A percentile compares a stretch with the other conserved stretches of the same genome.
Evolutionary conservation across 2,888 invertebrate genomes (phyloP).

Genomic region (Deilephila porcellus): DNA sequence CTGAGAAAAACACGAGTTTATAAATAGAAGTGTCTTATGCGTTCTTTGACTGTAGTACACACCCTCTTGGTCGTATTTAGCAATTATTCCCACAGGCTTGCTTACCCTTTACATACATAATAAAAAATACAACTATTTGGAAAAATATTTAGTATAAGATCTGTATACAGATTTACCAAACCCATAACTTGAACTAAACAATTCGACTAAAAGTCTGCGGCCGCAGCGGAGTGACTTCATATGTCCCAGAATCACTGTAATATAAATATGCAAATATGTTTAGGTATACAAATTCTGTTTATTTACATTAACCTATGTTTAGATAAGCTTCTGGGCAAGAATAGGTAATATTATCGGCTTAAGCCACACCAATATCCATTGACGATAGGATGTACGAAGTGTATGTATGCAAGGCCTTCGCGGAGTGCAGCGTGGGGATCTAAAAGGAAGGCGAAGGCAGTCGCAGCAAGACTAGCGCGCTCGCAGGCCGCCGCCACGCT

Average conservation of each 20-base stretch:
- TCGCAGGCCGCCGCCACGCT: slow-evolving; percentile 63
- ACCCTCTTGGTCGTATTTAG: neutral
- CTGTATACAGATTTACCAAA: too few species aligned
- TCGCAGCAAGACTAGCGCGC: slow-evolving; percentile 69
- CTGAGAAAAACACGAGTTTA: slow-evolving; percentile 12
- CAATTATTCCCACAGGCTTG: neutral
- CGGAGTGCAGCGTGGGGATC: slow-evolving; percentile 55
- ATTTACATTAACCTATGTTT: slow-evolving; percentile 4
- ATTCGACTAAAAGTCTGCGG: too few species aligned
- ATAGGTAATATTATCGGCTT: slow-evolving; percentile 34
- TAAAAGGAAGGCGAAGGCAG: slow-evolving; percentile 53
- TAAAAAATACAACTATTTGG: too few species aligned
- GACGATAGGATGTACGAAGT: slow-evolving; percentile 64
- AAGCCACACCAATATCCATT: slow-evolving; percentile 50
- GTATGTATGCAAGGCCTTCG: slow-evolving; percentile 65
- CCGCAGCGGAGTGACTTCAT: neutral
- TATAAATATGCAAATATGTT: neutral
- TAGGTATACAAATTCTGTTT: neutral
- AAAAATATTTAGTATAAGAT: too few species aligned
- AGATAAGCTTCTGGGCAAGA: slow-evolving; percentile 15
- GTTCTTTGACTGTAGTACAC: slow-evolving; percentile 19
- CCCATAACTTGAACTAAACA: too few species aligned
- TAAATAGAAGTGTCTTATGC: slow-evolving; percentile 22
- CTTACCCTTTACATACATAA: too few species aligned
- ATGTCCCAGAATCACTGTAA: neutral